phyloP scores from a whole-genome alignment of 35 echinoderm and acorn worm genomes.

The Nesometra sesokonis region DNA sequence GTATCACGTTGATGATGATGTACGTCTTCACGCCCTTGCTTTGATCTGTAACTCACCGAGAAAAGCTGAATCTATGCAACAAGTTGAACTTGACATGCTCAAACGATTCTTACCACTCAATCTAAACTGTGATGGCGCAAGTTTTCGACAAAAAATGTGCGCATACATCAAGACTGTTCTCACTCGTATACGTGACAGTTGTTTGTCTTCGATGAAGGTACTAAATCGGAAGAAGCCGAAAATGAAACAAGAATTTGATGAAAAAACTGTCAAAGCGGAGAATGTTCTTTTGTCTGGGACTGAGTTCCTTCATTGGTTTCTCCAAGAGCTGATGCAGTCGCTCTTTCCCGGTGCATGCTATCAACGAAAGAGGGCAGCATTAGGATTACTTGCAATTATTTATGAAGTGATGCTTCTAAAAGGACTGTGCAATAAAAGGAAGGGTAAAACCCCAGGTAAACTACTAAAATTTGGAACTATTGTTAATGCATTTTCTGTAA shows the following conservation, averaged over 20 bases:
- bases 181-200: constrained; percentile 45
- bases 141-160: constrained; percentile 50
- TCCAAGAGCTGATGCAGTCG: constrained; percentile 23
- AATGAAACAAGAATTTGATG: neutral
- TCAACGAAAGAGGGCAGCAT: constrained; percentile 54
- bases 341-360: constrained; percentile 96
- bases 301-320: constrained; percentile 35
- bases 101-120: constrained; percentile 38
- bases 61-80: constrained; percentile 35
- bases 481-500: too few relatives aligned
- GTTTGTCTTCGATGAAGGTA: constrained; percentile 32
- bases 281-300: constrained; percentile 12
- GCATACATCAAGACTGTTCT: constrained; percentile 38
- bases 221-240: neutral
- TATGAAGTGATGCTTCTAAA: constrained; percentile 43
- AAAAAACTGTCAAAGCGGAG: neutral
- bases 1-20: constrained; percentile 45
- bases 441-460: constrained; percentile 11
- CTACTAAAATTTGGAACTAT: neutral
- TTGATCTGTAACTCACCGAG: constrained; percentile 39
- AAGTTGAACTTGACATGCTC: constrained; percentile 17
- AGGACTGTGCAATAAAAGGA: constrained; percentile 4
- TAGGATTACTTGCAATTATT: constrained; percentile 42
- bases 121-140: constrained; percentile 60
- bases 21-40: constrained; percentile 53